phyloP scores from a whole-genome alignment of 2,888 invertebrate species.

The Chrysolina haemoptera region DNA sequence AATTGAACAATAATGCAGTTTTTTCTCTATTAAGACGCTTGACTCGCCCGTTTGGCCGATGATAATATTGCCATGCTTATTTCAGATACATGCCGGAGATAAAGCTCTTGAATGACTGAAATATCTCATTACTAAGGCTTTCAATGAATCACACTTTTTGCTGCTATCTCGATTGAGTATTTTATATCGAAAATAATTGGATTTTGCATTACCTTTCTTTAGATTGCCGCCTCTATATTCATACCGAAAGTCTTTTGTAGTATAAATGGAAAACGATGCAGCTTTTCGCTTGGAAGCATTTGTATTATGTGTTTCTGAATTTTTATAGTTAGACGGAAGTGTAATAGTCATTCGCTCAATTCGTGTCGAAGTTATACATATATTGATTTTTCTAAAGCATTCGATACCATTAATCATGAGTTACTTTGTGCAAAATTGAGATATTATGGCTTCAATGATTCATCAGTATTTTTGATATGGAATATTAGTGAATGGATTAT shows the following conservation, averaged over 20 bases:
- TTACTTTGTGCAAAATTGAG: too few species aligned
- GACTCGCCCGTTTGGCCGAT: too few species aligned
- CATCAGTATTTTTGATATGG: too few species aligned
- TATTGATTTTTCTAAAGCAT: too few species aligned
- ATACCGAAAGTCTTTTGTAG: background rate
- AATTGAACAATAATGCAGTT: too few species aligned
- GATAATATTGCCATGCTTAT: too few species aligned
- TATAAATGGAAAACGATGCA: background rate
- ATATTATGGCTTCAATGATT: too few species aligned
- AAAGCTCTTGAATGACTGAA: background rate
- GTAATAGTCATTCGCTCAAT: background rate
- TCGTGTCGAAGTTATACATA: too few species aligned
- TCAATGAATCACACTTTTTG: background rate
- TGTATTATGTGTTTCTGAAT: background rate
- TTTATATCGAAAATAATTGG: slow-evolving; percentile 5
- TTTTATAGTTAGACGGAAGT: background rate
- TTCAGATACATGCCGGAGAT: background rate
- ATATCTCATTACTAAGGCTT: slow-evolving; percentile 4
- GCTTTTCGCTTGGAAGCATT: background rate
- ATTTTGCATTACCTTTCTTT: background rate
- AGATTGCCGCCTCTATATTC: slow-evolving; percentile 4
- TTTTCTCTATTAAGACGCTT: too few species aligned
- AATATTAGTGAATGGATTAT: too few species aligned
- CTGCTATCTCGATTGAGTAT: background rate
- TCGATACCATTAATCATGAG: too few species aligned